Percentiles rank a stretch among this genome's conserved stretches.
These are phyloP conservation scores for pig (Sus scrofa) DNA, from an alignment of 2,113 vertebrate species.

Conservation along the genomic window DNA sequence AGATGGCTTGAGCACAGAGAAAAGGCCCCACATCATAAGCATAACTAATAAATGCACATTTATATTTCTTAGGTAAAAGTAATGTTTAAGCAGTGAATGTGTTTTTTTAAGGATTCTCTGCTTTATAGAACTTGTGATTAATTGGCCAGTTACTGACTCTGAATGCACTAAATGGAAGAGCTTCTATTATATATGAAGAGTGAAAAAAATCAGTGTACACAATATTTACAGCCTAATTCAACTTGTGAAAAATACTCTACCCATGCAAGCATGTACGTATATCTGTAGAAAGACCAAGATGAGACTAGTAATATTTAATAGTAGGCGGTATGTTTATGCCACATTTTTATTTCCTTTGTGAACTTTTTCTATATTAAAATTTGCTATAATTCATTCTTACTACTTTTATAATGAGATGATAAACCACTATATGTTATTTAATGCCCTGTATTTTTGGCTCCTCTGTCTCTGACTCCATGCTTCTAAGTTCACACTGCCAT, in stretches of 20 bases:
- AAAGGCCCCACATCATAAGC: neutral
- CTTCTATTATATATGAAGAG: neutral
- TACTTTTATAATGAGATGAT: neutral
- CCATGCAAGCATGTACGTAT: neutral
- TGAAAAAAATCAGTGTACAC: neutral
- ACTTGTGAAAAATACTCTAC: neutral
- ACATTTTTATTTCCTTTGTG: slow-evolving; percentile 1
- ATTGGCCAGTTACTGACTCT: slow-evolving; percentile 1
- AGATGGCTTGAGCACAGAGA: neutral
- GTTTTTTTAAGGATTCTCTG: slow-evolving; percentile 21
- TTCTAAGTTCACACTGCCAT: neutral
- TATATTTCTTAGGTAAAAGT: slow-evolving; percentile 1
- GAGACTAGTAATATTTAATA: neutral
- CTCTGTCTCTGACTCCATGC: neutral
- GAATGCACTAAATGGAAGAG: neutral
- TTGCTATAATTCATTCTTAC: neutral
- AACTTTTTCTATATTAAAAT: neutral
- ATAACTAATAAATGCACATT: neutral
- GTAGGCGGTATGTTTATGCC: neutral
- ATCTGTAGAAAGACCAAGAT: neutral
- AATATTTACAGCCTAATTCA: neutral
- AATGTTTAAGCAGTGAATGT: neutral
- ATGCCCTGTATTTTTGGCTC: neutral
- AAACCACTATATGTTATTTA: neutral
- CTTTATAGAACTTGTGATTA: neutral